phyloP scores from a whole-genome alignment of 2,113 vertebrate species.

The Eulemur rufifrons region DNA sequence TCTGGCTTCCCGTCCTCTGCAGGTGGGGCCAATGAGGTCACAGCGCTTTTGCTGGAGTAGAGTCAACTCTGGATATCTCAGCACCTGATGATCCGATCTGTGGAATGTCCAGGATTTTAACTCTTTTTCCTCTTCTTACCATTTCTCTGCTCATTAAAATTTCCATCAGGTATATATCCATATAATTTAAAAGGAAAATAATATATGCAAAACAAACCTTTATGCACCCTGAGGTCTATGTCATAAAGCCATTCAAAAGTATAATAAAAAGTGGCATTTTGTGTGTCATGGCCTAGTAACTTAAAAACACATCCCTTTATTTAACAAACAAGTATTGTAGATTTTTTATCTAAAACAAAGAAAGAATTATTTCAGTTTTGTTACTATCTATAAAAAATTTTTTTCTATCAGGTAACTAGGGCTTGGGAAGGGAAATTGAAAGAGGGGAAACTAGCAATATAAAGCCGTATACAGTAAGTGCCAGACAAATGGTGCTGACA shows the following conservation, averaged over 20 bases:
- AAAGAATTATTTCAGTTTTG: neutral
- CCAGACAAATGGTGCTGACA: neutral
- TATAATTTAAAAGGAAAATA: neutral
- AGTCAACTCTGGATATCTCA: neutral
- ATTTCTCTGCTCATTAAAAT: constrained; percentile 14
- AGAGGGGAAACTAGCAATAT: neutral
- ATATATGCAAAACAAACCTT: neutral
- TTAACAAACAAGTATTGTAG: neutral
- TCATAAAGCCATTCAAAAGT: neutral
- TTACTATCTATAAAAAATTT: neutral
- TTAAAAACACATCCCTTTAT: neutral
- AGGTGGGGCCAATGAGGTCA: neutral
- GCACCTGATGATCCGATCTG: neutral
- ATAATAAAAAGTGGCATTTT: neutral
- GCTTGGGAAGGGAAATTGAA: neutral
- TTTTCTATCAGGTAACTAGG: neutral
- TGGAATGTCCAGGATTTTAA: neutral
- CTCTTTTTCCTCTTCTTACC: neutral
- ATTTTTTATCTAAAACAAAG: neutral
- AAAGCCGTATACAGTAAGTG: neutral
- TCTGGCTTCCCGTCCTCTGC: neutral
- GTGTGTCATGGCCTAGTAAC: neutral
- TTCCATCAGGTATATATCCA: neutral
- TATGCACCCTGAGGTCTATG: neutral
- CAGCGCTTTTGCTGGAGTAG: neutral